phyloP scores from a whole-genome alignment of 2,113 vertebrate species.

The Eublepharis macularius region DNA sequence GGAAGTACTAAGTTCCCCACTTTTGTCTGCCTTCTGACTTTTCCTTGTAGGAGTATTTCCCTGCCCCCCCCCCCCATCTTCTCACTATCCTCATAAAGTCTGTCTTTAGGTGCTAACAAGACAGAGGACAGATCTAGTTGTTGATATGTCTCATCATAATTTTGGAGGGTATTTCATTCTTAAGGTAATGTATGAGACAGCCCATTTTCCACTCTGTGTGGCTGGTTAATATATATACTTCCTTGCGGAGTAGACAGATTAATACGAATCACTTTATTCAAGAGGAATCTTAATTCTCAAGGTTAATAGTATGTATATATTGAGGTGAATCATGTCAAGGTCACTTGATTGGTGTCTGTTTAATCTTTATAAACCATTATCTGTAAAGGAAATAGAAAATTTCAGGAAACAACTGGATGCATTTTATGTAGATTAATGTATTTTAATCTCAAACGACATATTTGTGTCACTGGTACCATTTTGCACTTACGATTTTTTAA shows the following conservation, averaged over 20 bases:
- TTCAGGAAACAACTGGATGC: conserved; percentile 21
- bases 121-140: no score
- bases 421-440: conserved; percentile 60
- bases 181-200: conserved; percentile 13
- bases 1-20: background rate
- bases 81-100: no score
- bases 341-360: conserved; percentile 33
- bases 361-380: conserved; percentile 31
- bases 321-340: conserved; percentile 19
- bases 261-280: conserved; percentile 50
- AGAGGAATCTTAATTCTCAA: conserved; percentile 43
- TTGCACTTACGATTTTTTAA: conserved; percentile 9
- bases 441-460: conserved; percentile 61
- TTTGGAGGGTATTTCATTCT: background rate
- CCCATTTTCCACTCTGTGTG: conserved; percentile 20
- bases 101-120: no score
- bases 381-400: conserved; percentile 44
- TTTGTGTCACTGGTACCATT: conserved; percentile 41
- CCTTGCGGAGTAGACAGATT: conserved; percentile 14
- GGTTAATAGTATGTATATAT: conserved; percentile 23
- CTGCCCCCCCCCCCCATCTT: no score
- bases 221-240: conserved; percentile 20
- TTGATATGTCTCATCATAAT: background rate
- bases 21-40: no score
- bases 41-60: no score